Percentiles rank a stretch among this genome's conserved stretches.
Conservation (phyloP, 2,113 vertebrate genomes). For the Odontophorus gujanensis region DNA sequence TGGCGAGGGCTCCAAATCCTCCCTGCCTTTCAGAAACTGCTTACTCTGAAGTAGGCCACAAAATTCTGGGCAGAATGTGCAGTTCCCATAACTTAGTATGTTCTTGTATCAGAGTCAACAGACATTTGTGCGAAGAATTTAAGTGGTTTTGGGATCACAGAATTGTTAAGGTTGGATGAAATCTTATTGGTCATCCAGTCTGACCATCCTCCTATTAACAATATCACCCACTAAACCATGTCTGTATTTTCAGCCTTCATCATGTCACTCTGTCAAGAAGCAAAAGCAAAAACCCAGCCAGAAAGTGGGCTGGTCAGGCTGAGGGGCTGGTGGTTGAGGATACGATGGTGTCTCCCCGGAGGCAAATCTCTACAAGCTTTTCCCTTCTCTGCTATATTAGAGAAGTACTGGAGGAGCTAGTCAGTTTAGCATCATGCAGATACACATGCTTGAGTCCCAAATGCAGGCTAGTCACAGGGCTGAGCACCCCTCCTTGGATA, state of each 20-base stretch:
- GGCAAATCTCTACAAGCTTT: neutral
- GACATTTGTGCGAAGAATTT: neutral
- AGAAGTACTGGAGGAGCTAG: neutral
- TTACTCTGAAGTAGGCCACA: neutral
- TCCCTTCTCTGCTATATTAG: neutral
- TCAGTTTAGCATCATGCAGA: neutral
- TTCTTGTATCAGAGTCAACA: accelerated
- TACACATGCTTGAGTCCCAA: neutral
- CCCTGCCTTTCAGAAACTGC: neutral
- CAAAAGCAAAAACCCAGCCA: neutral
- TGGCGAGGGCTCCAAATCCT: neutral
- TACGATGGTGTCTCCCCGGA: neutral
- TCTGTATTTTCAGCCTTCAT: neutral
- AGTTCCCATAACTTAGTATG: neutral
- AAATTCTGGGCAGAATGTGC: neutral
- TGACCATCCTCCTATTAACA: too few relatives aligned
- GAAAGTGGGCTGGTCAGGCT: neutral
- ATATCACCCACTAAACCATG: too few relatives aligned
- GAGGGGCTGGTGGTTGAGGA: neutral
- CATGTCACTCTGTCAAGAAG: neutral
- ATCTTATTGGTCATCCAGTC: too few relatives aligned
- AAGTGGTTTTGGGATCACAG: neutral
- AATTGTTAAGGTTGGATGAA: too few relatives aligned
- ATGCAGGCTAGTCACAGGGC: neutral
- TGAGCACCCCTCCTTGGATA: neutral